Percentiles rank a stretch among this genome's conserved stretches.
Evolutionary conservation across 1,140 invertebrate species (phyloP).

Genomic region (Drosophila sechellia): DNA sequence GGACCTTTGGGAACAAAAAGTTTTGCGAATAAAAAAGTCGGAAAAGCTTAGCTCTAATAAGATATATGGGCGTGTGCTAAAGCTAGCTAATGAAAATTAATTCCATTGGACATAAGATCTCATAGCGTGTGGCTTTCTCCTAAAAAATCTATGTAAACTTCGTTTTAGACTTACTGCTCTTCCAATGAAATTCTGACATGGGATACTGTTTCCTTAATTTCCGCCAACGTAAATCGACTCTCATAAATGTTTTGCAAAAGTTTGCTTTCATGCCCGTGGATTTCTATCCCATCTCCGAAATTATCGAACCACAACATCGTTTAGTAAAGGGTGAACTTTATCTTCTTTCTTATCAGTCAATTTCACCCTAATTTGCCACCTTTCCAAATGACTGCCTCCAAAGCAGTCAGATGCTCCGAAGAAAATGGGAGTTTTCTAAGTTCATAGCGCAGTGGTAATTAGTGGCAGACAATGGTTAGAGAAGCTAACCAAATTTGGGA

Average conservation of each 20-base stretch:
- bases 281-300: background rate
- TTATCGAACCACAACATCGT: background rate
- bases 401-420: slow-evolving; percentile 32
- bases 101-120: background rate
- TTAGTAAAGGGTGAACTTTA: background rate
- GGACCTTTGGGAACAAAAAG: background rate
- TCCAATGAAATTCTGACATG: background rate
- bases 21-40: background rate
- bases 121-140: background rate
- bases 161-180: too few relatives aligned
- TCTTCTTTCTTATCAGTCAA: slow-evolving; percentile 1
- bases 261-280: background rate
- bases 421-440: slow-evolving; percentile 27
- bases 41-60: background rate
- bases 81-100: background rate
- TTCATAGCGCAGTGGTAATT: slow-evolving; percentile 48
- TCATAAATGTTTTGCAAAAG: background rate
- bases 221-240: background rate
- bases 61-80: background rate
- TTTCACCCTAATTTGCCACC: slow-evolving; percentile 15
- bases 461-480: slow-evolving; percentile 33
- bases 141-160: background rate
- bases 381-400: slow-evolving; percentile 41
- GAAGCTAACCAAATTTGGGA: slow-evolving; percentile 12
- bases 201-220: background rate